Evolutionary conservation across 2,888 invertebrate species (phyloP), one percentile per base, ranked within the genome.

Genomic region (Lepidocyrtoides sp.): DNA sequence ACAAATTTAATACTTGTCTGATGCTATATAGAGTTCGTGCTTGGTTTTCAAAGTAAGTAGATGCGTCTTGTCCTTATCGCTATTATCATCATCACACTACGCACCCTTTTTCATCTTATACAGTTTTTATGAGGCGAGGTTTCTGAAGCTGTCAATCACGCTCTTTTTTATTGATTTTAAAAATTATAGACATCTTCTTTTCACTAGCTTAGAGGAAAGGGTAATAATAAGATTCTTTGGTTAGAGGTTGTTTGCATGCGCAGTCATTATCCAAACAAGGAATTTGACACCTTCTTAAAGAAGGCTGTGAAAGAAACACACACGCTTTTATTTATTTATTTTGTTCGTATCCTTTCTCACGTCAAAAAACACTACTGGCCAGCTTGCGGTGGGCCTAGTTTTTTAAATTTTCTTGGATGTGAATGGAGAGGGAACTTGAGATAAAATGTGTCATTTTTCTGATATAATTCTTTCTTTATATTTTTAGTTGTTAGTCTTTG

Each of bases 391-490:
- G 41, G 89, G 83, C 82, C 88, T 41, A 72, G 86, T 85, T 72
- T 69, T 17, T 69, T 36, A 3, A 48, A 54, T 51, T 85, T 66
- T 54, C 54, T 32, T 72, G 51, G 0, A 69, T 83, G 82, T 63
- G 82, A 54, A 79, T 79, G 57, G 57, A 36, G 54, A 89, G 63
- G 83, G 82, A 89, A 89, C 82, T 89, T 44, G 83, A 89, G 89
- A 89, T 81, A 89, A 89, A 79, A 89, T 89, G 89, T 89, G 89
- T 83, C 83, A 89, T 77, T 83, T 89, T 75, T 89, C 48, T 89
- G 89, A 89, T 89, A 89, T 72, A 69, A 17, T 89, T 89, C 69
- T 57, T 84, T 54, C 1, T 48, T 79, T 87, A 7, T 29, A 26
- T 41, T 32, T 72, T 54, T n/a, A 26, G 51, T 77, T 32, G 32